Evolutionary conservation across 2,113 vertebrate species (phyloP), one percentile per base, ranked within the genome.

Genomic region (Melanocharis versteri): DNA sequence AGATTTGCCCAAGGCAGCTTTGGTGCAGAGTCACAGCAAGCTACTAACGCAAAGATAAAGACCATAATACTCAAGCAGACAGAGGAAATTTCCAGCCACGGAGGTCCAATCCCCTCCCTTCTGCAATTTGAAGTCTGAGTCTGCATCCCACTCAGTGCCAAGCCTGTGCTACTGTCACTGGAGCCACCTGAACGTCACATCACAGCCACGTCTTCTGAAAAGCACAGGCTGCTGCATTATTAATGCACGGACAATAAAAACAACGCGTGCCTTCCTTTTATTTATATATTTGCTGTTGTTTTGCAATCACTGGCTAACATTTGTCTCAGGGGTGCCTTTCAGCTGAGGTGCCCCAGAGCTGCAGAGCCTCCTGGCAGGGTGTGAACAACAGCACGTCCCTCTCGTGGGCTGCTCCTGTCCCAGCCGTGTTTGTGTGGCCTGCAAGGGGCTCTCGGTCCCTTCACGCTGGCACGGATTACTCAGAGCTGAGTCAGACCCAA

Each of bases 211-310:
- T 33, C 81, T 16, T 11, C 45, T 6, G 4, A 10, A 20, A 5
- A 31, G 44, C 13, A 7, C 4, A 8, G 7, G 7, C 27, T 18
- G 50, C 7, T 50, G 39, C 31, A 20, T 37, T 33, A 76, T 27
- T 62, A 44, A 47, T 48, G 44, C 37, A 11, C 0, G 27, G 37
- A 24, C 40, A 82, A 39, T 2, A 33, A 60, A 51, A 30, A 42
- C 15, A 35, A 13, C 0, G 0, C 1, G 8, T 17, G 30, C 48
- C 22, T 15, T 15, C 19, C 7, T 35, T 39, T 16, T 0, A 10
- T 26, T 39, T 7, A 6, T 10, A 0, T 11, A 2, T 4, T 6
- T 45, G 48, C 22, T 31, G 31, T 2, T 66, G 33, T 9, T 90
- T 13, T 79, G 47, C 11, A 40, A 65, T 26, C 89, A n/a, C 48